phyloP scores from a whole-genome alignment of 2,113 vertebrate genomes.

The Machaerirhynchus nigripectus region DNA sequence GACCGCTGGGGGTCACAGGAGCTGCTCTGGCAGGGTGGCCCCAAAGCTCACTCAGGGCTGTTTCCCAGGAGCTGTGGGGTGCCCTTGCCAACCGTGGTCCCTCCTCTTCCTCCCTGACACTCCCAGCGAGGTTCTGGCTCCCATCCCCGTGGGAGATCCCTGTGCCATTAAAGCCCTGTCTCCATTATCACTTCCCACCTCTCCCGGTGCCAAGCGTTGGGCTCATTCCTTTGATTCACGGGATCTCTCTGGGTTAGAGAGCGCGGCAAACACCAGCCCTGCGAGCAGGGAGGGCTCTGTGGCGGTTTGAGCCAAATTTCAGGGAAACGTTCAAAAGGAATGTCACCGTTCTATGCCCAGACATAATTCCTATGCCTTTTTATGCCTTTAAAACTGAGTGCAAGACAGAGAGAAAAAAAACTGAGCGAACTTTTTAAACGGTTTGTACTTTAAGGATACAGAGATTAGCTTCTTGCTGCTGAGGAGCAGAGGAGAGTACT shows the following conservation, averaged over 20 bases:
- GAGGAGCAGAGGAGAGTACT: too few relatives aligned
- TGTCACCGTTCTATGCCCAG: too few relatives aligned
- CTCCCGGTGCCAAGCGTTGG: background rate
- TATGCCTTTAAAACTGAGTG: too few relatives aligned
- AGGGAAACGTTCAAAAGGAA: too few relatives aligned
- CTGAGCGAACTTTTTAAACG: too few relatives aligned
- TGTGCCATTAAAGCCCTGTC: background rate
- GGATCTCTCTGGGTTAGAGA: background rate
- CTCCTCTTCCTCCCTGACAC: background rate
- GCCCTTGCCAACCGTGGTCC: background rate
- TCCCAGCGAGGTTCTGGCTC: background rate
- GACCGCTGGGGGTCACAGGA: accelerated
- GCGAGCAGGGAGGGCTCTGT: background rate
- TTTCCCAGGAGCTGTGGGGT: background rate
- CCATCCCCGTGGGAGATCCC: background rate
- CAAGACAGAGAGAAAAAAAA: too few relatives aligned
- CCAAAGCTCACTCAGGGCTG: background rate
- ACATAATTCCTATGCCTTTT: too few relatives aligned
- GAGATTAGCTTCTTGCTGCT: too few relatives aligned
- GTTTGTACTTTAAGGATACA: too few relatives aligned
- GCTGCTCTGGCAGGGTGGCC: background rate
- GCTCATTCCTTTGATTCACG: background rate
- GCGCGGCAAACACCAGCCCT: background rate
- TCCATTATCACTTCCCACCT: background rate
- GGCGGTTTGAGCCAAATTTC: too few relatives aligned